Evolutionary conservation across 64 coral and sea anemone genomes (phyloP), one percentile per base, ranked within the genome.

Genomic region (Acropora yongei): DNA sequence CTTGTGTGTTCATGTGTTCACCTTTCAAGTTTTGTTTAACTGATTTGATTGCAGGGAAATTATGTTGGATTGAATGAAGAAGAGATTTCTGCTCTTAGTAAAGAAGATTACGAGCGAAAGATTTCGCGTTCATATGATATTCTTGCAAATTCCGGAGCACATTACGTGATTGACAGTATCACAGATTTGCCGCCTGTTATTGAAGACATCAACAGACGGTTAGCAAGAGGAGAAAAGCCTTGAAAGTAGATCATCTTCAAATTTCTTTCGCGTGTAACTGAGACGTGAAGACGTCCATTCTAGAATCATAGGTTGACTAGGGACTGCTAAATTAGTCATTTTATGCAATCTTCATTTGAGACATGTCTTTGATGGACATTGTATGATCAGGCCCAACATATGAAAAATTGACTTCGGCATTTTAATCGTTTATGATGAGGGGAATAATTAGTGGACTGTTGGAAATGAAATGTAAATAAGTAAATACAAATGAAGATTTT

Each of bases 91-190:
- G 92, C 58, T 41, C 86, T 99, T 39, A 68, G 61, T 40, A 77
- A 93, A 14, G 97, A 96, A 51, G 94, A 99, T 30, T 96, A 96
- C 45, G 97, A 96, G 74, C 83, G 94, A 17, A 94, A 89, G 78
- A 41, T 99, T 2, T 53, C 74, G 5, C 88, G 94, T 0, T 91
- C 97, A 0, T 99, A 99, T 8, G 94, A 99, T 76, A 96, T 93
- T 74, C 94, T 99, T 41, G 95, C 94, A 41, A 99, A 96, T 88
- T 91, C 97, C 43, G 97, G 97, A 11, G 97, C 97, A 9, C 97
- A 99, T 91, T 99, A 99, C 30, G 97, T 99, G 11, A 96, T 99
- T 80, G 97, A 99, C 80, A 94, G 81, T 47, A 96, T 99, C 40
- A 79, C 41, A 49, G 97, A 99, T 19, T 84, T 99, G 0, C 97